A percentile compares a stretch with the other conserved stretches of the same genome.
These are phyloP conservation scores for Maniola jurtina DNA, from an alignment of 1,140 invertebrate species.

Conservation along the genomic window DNA sequence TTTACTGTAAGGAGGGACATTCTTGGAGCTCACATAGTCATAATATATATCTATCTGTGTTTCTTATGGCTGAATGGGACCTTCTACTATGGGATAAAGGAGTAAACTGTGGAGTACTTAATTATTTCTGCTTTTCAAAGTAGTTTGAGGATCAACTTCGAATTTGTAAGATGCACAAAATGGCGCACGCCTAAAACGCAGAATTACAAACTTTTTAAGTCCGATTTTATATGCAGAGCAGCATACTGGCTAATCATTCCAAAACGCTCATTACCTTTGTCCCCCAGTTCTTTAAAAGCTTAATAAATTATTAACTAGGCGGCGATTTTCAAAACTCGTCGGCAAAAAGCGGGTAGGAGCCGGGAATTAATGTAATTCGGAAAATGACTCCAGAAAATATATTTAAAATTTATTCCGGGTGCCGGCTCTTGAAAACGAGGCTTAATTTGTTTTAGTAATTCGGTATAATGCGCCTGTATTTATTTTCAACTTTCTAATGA, in stretches of 20 bases:
- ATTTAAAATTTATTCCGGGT: constrained; percentile 30
- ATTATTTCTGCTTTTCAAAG: too few relatives aligned
- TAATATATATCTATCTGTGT: too few relatives aligned
- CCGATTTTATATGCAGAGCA: constrained; percentile 46
- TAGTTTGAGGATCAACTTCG: too few relatives aligned
- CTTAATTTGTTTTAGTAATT: constrained; percentile 7
- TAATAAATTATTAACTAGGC: constrained; percentile 64
- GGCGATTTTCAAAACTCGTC: constrained; percentile 45
- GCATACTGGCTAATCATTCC: constrained; percentile 38
- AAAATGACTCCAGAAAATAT: constrained; percentile 20
- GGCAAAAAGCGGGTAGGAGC: constrained; percentile 17
- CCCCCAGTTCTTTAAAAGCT: constrained; percentile 51
- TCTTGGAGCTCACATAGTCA: too few relatives aligned
- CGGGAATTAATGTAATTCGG: constrained; percentile 21
- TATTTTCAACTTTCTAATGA: neutral
- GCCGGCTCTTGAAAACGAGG: constrained; percentile 14
- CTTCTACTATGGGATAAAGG: too few relatives aligned
- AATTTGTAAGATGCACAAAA: constrained; percentile 38
- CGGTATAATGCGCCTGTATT: neutral
- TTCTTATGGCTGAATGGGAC: too few relatives aligned
- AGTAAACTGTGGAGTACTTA: too few relatives aligned
- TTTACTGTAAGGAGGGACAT: too few relatives aligned
- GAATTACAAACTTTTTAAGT: constrained; percentile 53
- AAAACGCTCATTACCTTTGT: constrained; percentile 49
- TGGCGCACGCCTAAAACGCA: constrained; percentile 43